Evolutionary conservation across 2,888 invertebrate species (phyloP).

Genomic region (Philonicus albiceps): DNA sequence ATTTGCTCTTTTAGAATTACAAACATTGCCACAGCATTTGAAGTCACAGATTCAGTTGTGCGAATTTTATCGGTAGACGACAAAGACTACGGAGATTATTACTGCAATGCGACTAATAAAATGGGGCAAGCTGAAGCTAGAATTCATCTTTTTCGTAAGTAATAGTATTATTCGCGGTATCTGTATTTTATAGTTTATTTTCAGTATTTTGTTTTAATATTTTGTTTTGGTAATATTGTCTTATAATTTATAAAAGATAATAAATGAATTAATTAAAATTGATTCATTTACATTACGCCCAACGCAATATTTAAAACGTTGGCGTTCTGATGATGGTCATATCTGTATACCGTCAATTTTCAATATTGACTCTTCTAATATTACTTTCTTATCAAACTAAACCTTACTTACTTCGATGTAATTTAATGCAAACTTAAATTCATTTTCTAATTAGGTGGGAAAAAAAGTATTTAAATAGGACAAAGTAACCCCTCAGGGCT

Average conservation of each 20-base stretch:
- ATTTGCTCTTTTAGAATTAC: constrained; percentile 52
- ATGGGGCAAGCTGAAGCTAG: constrained; percentile 60
- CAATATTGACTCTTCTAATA: too few relatives aligned
- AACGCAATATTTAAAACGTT: too few relatives aligned
- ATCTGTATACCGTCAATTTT: too few relatives aligned
- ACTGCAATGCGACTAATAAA: constrained; percentile 62
- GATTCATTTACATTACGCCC: neutral
- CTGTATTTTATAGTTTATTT: neutral
- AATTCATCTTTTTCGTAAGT: constrained; percentile 56
- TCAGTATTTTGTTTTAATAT: neutral
- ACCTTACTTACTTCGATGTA: too few relatives aligned
- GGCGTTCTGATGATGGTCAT: too few relatives aligned
- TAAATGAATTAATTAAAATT: neutral
- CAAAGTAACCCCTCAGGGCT: too few relatives aligned
- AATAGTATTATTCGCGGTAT: neutral
- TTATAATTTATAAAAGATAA: neutral
- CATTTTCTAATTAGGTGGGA: too few relatives aligned
- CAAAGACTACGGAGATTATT: constrained; percentile 60
- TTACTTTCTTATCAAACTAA: too few relatives aligned
- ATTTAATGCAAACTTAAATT: too few relatives aligned
- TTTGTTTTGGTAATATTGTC: neutral
- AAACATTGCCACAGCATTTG: constrained; percentile 59
- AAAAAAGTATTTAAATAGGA: too few relatives aligned
- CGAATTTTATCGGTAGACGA: constrained; percentile 56
- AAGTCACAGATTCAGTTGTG: constrained; percentile 60